phyloP scores from a whole-genome alignment of 2,113 vertebrate species.

The Procavia capensis region DNA sequence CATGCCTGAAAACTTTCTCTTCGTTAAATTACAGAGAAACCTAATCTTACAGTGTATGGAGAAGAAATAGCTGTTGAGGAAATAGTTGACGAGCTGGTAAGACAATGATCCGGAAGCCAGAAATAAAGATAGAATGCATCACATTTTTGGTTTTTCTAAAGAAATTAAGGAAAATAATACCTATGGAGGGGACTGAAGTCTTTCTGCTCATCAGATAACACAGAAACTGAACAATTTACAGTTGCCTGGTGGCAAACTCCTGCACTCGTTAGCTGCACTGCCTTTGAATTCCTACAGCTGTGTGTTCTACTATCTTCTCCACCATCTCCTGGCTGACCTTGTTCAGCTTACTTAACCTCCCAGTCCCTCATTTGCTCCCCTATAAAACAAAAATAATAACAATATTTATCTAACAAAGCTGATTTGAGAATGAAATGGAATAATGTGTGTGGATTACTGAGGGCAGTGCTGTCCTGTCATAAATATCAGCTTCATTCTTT shows the following conservation, averaged over 20 bases:
- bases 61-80: background rate
- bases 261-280: background rate
- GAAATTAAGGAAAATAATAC: background rate
- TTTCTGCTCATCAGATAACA: background rate
- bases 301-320: background rate
- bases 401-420: background rate
- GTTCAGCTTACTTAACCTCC: background rate
- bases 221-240: background rate
- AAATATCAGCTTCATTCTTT: background rate
- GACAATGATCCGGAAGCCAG: background rate
- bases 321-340: background rate
- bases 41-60: background rate
- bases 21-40: background rate
- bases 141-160: background rate
- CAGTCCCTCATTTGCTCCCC: background rate
- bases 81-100: background rate
- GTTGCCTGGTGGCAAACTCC: too few species aligned
- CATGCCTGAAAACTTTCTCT: background rate
- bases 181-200: background rate
- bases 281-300: background rate
- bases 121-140: background rate
- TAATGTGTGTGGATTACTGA: background rate
- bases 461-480: background rate
- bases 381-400: background rate
- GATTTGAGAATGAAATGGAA: slow-evolving; percentile 13